Evolutionary conservation across 2,113 vertebrate species (phyloP), one percentile per base, ranked within the genome.

Genomic region (Pygoscelis adeliae): DNA sequence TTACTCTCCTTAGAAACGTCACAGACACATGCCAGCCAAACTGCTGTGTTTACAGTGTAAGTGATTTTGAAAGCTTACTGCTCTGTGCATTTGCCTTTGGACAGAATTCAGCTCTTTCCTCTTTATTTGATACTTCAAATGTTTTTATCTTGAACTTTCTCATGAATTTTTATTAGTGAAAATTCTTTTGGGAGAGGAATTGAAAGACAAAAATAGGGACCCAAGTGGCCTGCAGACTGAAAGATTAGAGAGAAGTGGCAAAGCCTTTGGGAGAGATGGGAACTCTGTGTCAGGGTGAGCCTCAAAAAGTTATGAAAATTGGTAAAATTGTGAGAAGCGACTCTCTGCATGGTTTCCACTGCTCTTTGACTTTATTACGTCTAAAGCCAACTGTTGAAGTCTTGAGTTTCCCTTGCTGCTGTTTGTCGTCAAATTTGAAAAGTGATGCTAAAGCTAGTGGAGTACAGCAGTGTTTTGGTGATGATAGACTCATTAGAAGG

Each of bases 101-200:
- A 94, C n/a, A 86, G 71, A 62, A 90, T 90, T 94, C 61, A 88
- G 59, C 77, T 78, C 38, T 46, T 78, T 50, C 71, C 27, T 42
- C 89, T 87, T 47, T 63, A 14, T 81, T 92, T 87, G 95, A 91
- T 71, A 80, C 81, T 71, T 96, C 79, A 55, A 40, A 62, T 91
- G 34, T 76, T 95, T 91, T 83, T 63, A 53, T 87, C 83, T 92
- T 85, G 49, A 90, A 86, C 79, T 87, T 93, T 87, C 87, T 92
- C 79, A 87, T 96, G 81, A 91, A 87, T 96, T 97, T 95, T 94
- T 82, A 93, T 84, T 87, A 83, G 44, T 66, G 44, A 42, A 72
- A 93, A 77, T 36, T 79, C 90, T 90, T 92, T 52, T 8, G 90
- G 88, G 83, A 93, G 19, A 90, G 30, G 70, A 83, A 76, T 65